Evolutionary conservation across 1,140 invertebrate species (phyloP).

Genomic region (Pogonus chalceus): DNA sequence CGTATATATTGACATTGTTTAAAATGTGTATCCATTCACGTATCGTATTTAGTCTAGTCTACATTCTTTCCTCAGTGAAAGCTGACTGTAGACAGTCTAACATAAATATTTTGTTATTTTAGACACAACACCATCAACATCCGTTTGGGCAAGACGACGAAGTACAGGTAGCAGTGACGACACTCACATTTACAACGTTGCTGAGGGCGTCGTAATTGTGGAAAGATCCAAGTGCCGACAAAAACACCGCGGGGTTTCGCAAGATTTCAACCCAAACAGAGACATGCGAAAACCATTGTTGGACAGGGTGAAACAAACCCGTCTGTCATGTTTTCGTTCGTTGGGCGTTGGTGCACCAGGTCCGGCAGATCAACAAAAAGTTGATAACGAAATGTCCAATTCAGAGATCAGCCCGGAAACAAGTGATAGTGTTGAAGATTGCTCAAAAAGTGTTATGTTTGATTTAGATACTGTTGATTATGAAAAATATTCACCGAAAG

Average conservation of each 20-base stretch:
- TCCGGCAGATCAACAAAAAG: constrained; percentile 29
- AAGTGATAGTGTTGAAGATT: constrained; percentile 25
- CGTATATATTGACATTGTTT: neutral
- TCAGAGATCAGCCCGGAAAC: constrained; percentile 37
- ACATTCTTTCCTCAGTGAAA: no score
- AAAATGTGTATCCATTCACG: neutral
- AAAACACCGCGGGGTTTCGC: constrained; percentile 32
- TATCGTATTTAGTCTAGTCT: neutral
- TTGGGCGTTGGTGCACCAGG: constrained; percentile 36
- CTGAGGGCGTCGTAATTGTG: constrained; percentile 44
- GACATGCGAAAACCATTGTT: constrained; percentile 59
- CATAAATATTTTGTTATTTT: constrained; percentile 25
- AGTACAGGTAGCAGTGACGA: constrained; percentile 56
- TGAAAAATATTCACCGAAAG: constrained; percentile 38
- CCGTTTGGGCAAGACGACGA: constrained; percentile 45
- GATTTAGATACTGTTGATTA: constrained; percentile 39
- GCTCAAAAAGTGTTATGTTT: constrained; percentile 19
- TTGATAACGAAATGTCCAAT: constrained; percentile 18
- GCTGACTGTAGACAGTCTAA: no score
- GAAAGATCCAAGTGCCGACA: constrained; percentile 40
- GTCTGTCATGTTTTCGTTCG: constrained; percentile 55
- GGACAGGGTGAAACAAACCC: constrained; percentile 59
- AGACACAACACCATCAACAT: constrained; percentile 56
- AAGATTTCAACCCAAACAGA: constrained; percentile 29
- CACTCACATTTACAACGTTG: constrained; percentile 56